These are phyloP conservation scores for Andrena cerasifolii DNA, from an alignment of 1,140 invertebrate species.

Conservation along the genomic window DNA sequence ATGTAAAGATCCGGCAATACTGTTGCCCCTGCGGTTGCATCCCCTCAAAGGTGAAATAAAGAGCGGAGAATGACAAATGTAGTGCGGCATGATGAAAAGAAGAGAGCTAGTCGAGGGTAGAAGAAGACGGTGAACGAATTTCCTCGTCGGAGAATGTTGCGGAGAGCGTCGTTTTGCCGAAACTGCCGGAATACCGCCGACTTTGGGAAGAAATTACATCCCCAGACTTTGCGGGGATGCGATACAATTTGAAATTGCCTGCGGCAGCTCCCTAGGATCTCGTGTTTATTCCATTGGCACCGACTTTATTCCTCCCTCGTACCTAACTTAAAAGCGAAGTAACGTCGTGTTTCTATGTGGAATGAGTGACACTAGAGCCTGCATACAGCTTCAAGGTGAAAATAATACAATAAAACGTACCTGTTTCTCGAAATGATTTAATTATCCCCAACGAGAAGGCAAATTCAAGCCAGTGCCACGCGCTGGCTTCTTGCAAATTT, in stretches of 20 bases:
- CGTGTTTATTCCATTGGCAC: constrained; percentile 33
- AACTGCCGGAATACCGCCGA: constrained; percentile 21
- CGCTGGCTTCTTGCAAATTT: no score
- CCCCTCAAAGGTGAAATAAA: constrained; percentile 22
- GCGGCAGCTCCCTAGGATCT: constrained; percentile 6
- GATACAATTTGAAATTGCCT: constrained; percentile 29
- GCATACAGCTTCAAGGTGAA: no score
- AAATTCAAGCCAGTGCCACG: no score
- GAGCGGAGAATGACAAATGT: not conserved
- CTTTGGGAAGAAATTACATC: constrained; percentile 47
- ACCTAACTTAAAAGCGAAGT: constrained; percentile 20
- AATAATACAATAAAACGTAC: no score
- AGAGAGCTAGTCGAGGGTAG: not conserved
- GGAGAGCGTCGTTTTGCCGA: constrained; percentile 38
- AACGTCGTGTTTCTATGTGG: not conserved
- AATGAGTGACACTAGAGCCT: not conserved
- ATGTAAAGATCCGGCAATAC: no score
- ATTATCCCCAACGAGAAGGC: no score
- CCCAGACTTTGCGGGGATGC: constrained; percentile 16
- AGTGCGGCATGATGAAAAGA: not conserved
- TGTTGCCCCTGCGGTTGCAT: not conserved
- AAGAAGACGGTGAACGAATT: not conserved
- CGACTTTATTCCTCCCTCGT: constrained; percentile 22
- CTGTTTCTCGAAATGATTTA: no score
- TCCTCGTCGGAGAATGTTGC: constrained; percentile 24